phyloP scores from a whole-genome alignment of 30 jellyfish, hydroid and myxozoan species.

The Pseudorhiza aurosa region DNA sequence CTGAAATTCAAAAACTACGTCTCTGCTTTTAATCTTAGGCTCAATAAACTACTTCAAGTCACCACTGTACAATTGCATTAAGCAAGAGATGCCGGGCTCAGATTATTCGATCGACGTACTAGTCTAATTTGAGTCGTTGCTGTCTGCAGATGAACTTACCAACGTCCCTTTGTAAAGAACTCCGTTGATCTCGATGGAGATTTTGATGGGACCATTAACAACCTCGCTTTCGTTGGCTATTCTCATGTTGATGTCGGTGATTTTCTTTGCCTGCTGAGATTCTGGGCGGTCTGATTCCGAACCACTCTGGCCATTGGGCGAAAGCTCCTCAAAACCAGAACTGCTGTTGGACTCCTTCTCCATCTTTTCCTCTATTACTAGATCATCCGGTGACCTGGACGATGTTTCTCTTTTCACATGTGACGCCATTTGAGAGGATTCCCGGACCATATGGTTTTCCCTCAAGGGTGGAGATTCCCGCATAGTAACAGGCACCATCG shows the following conservation, averaged over 20 bases:
- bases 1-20: too few relatives aligned
- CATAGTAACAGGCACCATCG: slow-evolving; percentile 21
- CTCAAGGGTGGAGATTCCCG: slow-evolving; percentile 38
- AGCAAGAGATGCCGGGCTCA: too few relatives aligned
- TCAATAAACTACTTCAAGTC: too few relatives aligned
- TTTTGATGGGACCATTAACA: slow-evolving; percentile 34
- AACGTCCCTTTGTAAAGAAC: slow-evolving; percentile 76
- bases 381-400: slow-evolving; percentile 32
- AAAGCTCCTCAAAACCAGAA: slow-evolving; percentile 66
- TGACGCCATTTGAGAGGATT: slow-evolving; percentile 37
- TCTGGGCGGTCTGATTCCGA: slow-evolving; percentile 64
- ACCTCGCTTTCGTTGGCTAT: slow-evolving; percentile 35
- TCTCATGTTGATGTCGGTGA: slow-evolving; percentile 53
- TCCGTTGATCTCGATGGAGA: slow-evolving; percentile 83
- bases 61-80: too few relatives aligned
- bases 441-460: slow-evolving; percentile 21
- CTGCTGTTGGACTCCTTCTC: slow-evolving; percentile 71
- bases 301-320: slow-evolving; percentile 62
- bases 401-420: slow-evolving; percentile 39
- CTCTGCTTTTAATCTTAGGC: too few relatives aligned
- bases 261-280: slow-evolving; percentile 43
- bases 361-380: slow-evolving; percentile 61
- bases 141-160: slow-evolving; percentile 8
- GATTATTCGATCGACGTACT: too few relatives aligned
- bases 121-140: slow-evolving; percentile 19